Percentiles rank a stretch among this genome's conserved stretches.
Conservation (phyloP, 2,113 vertebrate genomes). For the Toxostoma redivivum region DNA sequence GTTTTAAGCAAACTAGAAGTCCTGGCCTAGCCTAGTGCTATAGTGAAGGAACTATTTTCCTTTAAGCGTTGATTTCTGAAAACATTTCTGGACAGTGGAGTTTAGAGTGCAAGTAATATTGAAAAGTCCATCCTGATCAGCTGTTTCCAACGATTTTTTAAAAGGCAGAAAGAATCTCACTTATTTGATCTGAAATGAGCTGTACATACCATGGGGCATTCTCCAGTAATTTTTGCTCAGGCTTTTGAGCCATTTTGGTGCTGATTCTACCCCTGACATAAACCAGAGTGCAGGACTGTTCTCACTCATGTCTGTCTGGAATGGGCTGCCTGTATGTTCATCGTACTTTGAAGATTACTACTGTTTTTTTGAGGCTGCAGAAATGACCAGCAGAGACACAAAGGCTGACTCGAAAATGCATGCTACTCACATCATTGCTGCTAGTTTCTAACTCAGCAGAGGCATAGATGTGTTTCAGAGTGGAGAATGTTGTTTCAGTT, state of each 20-base stretch:
- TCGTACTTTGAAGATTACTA: not conserved
- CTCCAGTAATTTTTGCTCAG: not conserved
- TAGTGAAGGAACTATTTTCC: not conserved
- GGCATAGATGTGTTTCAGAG: not conserved
- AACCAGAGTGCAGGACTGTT: not conserved
- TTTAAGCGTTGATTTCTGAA: not conserved
- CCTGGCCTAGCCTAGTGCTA: not conserved
- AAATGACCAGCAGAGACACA: not conserved
- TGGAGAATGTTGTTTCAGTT: slow-evolving; percentile 33
- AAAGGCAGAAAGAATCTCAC: not conserved
- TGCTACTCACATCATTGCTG: not conserved
- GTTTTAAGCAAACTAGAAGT: not conserved
- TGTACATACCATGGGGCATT: not conserved
- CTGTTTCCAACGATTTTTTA: not conserved
- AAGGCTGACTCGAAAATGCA: not conserved
- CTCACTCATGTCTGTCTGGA: not conserved
- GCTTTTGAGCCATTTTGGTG: not conserved
- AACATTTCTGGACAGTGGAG: not conserved
- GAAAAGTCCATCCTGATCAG: not conserved
- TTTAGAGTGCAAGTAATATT: not conserved
- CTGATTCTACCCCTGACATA: not conserved
- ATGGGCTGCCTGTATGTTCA: rapidly evolving
- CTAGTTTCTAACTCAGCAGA: slow-evolving; percentile 25
- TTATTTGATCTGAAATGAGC: not conserved
- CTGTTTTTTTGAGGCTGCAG: not conserved